Evolutionary conservation across 2,113 vertebrate genomes (phyloP).

Genomic region (Oenanthe melanoleuca): DNA sequence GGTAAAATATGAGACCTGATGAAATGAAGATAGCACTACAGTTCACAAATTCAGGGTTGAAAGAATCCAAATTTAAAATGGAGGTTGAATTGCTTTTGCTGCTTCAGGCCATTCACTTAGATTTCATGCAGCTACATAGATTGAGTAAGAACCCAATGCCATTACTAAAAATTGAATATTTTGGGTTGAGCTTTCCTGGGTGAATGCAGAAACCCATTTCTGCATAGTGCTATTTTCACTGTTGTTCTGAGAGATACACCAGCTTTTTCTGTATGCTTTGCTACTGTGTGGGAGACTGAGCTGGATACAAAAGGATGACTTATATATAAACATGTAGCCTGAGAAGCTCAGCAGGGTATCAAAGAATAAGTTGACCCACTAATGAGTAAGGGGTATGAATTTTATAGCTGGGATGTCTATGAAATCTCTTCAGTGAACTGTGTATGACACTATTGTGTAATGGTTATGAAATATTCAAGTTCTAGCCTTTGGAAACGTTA

Average conservation of each 20-base stretch:
- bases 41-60: constrained; percentile 29
- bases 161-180: background rate
- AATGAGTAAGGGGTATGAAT: background rate
- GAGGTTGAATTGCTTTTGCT: background rate
- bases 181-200: background rate
- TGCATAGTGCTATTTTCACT: background rate
- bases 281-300: background rate
- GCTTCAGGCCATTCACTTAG: background rate
- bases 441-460: background rate
- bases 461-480: background rate
- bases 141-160: background rate
- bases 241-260: background rate
- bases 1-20: background rate
- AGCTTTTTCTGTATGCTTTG: background rate
- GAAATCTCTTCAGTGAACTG: background rate
- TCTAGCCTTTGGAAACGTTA: background rate
- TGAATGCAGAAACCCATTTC: background rate
- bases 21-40: constrained; percentile 10
- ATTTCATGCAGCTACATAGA: background rate
- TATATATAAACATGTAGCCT: constrained; percentile 12
- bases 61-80: constrained; percentile 11
- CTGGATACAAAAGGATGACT: background rate
- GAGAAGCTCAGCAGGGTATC: background rate
- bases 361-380: background rate
- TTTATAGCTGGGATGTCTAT: background rate